phyloP scores from a whole-genome alignment of 2,113 vertebrate genomes.

The Melierax canorus region DNA sequence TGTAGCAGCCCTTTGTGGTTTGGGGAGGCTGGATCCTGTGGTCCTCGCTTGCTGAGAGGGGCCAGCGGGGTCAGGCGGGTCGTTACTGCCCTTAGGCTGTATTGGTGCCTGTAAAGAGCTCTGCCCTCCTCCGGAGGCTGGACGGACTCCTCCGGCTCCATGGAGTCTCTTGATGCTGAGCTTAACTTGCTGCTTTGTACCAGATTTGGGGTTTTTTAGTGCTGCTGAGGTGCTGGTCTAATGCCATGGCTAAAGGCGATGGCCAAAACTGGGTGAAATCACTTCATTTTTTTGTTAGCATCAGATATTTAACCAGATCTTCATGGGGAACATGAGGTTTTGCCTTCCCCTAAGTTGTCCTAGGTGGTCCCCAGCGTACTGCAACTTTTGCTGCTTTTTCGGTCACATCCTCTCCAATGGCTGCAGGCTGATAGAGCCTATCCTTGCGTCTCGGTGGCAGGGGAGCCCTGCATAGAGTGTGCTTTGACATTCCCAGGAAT shows the following conservation, averaged over 20 bases:
- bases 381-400: not conserved
- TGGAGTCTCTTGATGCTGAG: not conserved
- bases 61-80: not conserved
- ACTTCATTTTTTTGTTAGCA: not conserved
- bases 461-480: not conserved
- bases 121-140: not conserved
- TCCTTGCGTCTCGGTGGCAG: not conserved
- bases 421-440: not conserved
- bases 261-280: not conserved
- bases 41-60: not conserved
- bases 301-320: not conserved
- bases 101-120: not conserved
- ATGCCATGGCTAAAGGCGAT: not conserved
- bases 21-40: not conserved
- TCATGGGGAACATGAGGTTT: rapidly evolving
- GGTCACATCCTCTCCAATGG: rapidly evolving
- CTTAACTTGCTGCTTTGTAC: not conserved
- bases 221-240: not conserved
- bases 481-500: not conserved
- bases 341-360: not conserved
- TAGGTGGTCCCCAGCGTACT: not conserved
- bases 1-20: not conserved
- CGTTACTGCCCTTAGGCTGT: not conserved
- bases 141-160: rapidly evolving
- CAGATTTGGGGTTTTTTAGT: not conserved